Percentiles rank a stretch among this genome's conserved stretches.
Conservation (phyloP, 2,113 vertebrate genomes). For the Apodemus sylvaticus region DNA sequence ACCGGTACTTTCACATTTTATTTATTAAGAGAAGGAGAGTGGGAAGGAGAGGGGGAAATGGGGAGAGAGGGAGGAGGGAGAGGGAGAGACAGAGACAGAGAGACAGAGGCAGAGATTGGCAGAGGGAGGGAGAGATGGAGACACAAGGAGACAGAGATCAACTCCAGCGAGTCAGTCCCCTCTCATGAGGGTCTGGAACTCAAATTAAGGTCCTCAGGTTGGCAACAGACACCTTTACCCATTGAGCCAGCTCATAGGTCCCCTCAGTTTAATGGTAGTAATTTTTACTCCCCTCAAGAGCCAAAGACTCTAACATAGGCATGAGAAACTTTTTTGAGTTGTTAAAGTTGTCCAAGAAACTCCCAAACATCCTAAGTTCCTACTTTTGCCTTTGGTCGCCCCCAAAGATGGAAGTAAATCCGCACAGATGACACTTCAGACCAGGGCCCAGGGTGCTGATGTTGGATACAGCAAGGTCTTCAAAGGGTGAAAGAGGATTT, state of each 20-base stretch:
- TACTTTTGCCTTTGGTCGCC: not conserved
- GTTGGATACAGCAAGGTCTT: not conserved
- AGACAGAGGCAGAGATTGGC: accelerated
- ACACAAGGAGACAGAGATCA: not conserved
- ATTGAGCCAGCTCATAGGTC: not conserved
- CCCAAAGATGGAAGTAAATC: not conserved
- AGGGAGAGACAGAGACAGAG: not conserved
- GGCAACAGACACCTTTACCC: not conserved
- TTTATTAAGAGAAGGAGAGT: too few species aligned
- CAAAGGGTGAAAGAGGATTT: not conserved
- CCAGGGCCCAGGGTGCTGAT: not conserved
- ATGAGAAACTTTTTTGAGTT: not conserved
- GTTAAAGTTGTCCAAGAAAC: not conserved
- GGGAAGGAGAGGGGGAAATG: too few species aligned
- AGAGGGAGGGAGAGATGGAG: not conserved
- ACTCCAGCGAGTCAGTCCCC: too few species aligned
- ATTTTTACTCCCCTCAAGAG: not conserved
- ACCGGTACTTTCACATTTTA: not conserved
- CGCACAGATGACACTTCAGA: too few species aligned
- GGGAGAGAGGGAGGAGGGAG: not conserved
- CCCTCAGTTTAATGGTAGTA: not conserved
- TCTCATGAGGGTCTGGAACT: too few species aligned
- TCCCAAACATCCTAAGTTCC: not conserved
- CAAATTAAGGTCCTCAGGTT: too few species aligned
- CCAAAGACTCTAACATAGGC: not conserved